Evolutionary conservation across 2,888 invertebrate species (phyloP).

Genomic region (Eurytoma adleriae): DNA sequence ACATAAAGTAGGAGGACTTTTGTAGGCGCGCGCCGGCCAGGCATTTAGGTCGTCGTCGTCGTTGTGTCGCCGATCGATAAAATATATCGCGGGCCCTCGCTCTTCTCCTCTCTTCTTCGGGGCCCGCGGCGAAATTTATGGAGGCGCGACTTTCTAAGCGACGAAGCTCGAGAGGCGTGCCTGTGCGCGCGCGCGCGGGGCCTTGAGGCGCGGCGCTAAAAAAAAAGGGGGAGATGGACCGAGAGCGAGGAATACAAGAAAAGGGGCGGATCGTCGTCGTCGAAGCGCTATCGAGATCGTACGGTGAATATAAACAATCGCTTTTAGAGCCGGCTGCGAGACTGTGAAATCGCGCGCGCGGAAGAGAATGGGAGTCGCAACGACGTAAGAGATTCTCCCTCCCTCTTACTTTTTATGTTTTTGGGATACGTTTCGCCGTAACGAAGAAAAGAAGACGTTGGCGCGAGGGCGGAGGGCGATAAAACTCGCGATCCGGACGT

Average conservation of each 20-base stretch:
- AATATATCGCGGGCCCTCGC: constrained; percentile 40
- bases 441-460: background rate
- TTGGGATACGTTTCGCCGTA: background rate
- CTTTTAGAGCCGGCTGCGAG: constrained; percentile 19
- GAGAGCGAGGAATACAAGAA: constrained; percentile 17
- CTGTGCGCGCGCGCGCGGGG: background rate
- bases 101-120: constrained; percentile 1
- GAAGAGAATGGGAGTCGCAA: constrained; percentile 12
- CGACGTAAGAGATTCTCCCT: background rate
- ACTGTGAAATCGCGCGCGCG: constrained; percentile 36
- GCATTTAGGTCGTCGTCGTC: constrained; percentile 7
- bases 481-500: constrained; percentile 30
- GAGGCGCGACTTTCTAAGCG: constrained; percentile 52
- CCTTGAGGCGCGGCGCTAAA: background rate
- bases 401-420: background rate
- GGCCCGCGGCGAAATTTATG: constrained; percentile 47
- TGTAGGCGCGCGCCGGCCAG: constrained; percentile 7
- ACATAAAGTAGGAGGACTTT: background rate
- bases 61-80: constrained; percentile 49
- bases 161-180: constrained; percentile 6
- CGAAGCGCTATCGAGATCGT: constrained; percentile 45
- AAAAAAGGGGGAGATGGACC: background rate
- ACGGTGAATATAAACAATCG: constrained; percentile 51
- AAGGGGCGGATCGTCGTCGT: constrained; percentile 38
- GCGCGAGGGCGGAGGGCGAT: background rate